Conservation (phyloP, 2,113 vertebrate genomes). For the Callochromis pleurospilus region DNA sequence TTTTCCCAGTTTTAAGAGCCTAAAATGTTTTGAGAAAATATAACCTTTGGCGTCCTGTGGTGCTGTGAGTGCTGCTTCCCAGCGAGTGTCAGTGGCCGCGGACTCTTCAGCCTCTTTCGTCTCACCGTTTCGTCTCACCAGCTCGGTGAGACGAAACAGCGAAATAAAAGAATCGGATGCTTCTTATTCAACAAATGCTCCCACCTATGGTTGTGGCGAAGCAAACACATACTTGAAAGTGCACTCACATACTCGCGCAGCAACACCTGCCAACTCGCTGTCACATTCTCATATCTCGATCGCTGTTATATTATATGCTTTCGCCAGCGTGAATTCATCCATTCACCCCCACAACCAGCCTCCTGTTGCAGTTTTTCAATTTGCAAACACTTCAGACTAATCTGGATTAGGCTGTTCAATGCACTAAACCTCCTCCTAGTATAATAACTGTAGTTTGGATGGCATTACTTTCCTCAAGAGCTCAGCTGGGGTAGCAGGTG, state of each 20-base stretch:
- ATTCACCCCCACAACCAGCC: not conserved
- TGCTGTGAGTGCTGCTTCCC: not conserved
- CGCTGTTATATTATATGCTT: not conserved
- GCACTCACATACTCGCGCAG: not conserved
- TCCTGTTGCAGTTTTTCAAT: constrained; percentile 2
- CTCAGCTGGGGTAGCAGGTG: constrained; percentile 35
- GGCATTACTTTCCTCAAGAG: not conserved
- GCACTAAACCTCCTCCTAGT: not conserved
- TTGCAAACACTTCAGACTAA: constrained; percentile 26
- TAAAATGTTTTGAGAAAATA: not conserved
- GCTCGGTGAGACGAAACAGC: not conserved
- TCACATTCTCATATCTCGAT: not conserved
- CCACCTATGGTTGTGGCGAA: not conserved
- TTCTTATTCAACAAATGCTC: not conserved
- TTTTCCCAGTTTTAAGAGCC: not conserved
- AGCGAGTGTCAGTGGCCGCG: not conserved
- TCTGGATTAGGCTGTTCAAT: constrained; percentile 24
- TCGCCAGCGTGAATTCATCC: not conserved
- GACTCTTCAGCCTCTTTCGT: not conserved
- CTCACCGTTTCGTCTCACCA: no score
- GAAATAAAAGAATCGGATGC: not conserved
- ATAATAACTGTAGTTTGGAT: constrained; percentile 5
- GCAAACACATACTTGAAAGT: not conserved
- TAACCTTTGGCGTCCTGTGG: not conserved
- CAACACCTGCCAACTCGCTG: not conserved